Evolutionary conservation across 2,888 invertebrate species (phyloP).

Genomic region (Ditula angustiorana): DNA sequence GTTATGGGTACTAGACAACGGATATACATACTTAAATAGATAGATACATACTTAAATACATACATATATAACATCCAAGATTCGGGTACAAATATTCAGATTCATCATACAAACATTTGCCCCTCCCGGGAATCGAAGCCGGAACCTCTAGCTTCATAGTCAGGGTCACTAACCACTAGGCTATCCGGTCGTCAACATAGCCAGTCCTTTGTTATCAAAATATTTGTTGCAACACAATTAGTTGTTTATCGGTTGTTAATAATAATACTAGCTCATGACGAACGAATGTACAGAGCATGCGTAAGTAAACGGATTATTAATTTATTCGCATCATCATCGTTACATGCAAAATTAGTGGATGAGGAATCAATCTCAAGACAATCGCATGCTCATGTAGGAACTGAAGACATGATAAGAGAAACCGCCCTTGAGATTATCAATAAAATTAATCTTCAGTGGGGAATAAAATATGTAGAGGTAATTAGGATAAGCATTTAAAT

Average conservation of each 20-base stretch:
- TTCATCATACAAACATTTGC: too few relatives aligned
- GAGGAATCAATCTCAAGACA: not conserved
- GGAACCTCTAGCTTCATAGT: too few relatives aligned
- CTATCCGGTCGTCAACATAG: too few relatives aligned
- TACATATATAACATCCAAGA: too few relatives aligned
- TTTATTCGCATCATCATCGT: not conserved
- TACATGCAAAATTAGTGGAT: not conserved
- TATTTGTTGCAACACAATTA: not conserved
- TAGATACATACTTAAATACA: not conserved
- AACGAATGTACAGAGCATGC: not conserved
- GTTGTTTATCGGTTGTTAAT: not conserved
- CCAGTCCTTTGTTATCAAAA: not conserved
- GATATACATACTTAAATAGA: too few relatives aligned
- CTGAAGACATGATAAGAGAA: constrained; percentile 7
- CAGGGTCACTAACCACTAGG: too few relatives aligned
- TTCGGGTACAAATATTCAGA: too few relatives aligned
- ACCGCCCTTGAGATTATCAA: constrained; percentile 14
- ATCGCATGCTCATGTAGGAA: not conserved
- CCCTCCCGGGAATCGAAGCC: too few relatives aligned
- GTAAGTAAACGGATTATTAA: too few relatives aligned
- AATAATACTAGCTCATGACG: not conserved
- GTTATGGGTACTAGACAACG: too few relatives aligned
- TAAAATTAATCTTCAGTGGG: not conserved
- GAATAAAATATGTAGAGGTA: not conserved
- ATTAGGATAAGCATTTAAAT: not conserved